phyloP scores from a whole-genome alignment of 2,888 invertebrate species.

The Arrhopalites spinosus region DNA sequence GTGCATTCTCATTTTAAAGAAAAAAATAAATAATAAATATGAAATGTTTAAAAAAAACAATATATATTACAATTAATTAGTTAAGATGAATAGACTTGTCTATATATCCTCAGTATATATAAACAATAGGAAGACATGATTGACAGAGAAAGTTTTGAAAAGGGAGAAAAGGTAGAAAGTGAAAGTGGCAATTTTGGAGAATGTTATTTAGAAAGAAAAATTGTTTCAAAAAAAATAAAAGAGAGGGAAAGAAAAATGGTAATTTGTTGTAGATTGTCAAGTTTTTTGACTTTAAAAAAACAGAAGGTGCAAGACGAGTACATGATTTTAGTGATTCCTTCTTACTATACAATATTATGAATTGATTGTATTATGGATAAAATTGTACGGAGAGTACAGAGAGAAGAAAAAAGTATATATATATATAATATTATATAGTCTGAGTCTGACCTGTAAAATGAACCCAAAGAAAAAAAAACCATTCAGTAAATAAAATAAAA shows the following conservation, averaged over 20 bases:
- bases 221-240: neutral
- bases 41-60: no score
- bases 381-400: neutral
- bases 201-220: neutral
- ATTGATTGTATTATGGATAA: neutral
- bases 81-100: no score
- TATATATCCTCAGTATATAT: no score
- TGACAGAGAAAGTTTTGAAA: neutral
- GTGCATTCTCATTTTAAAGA: no score
- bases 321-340: neutral
- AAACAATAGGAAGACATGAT: no score
- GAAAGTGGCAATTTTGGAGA: neutral
- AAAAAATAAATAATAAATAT: no score
- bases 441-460: conserved; percentile 1
- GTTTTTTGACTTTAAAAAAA: neutral
- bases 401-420: neutral
- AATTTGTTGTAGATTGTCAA: no score
- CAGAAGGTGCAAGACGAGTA: conserved; percentile 1
- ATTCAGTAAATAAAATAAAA: neutral
- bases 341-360: neutral
- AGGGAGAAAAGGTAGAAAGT: neutral
- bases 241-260: neutral
- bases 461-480: neutral
- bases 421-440: neutral
- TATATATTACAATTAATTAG: no score